phyloP scores from a whole-genome alignment of 2,113 vertebrate species.

The Syngnathus typhle region DNA sequence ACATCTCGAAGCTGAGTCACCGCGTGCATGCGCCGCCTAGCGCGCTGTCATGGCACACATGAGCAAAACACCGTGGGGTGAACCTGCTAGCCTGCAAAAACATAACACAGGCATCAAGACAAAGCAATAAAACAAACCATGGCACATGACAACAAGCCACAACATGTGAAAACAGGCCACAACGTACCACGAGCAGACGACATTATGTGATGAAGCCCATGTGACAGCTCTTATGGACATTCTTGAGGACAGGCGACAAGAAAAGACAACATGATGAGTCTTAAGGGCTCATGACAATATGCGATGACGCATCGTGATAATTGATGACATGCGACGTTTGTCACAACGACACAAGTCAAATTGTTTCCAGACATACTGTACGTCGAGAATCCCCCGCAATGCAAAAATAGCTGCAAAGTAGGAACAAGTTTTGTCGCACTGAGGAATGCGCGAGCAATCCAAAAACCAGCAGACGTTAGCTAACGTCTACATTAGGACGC shows the following conservation, averaged over 20 bases:
- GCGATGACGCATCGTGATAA: too few species aligned
- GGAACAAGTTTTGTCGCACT: background rate
- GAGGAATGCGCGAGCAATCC: background rate
- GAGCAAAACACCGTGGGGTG: conserved; percentile 2
- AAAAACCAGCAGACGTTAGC: background rate
- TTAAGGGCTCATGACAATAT: too few species aligned
- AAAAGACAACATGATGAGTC: too few species aligned
- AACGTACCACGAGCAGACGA: too few species aligned
- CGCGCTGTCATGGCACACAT: conserved; percentile 13
- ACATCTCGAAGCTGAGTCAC: conserved; percentile 5
- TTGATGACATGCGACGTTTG: too few species aligned
- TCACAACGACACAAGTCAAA: too few species aligned
- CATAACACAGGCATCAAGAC: background rate
- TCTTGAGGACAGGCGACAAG: too few species aligned
- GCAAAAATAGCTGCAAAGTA: background rate
- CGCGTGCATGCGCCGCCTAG: background rate
- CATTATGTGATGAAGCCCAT: too few species aligned
- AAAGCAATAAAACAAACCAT: background rate
- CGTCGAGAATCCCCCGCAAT: too few species aligned
- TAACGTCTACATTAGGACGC: background rate
- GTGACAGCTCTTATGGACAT: too few species aligned
- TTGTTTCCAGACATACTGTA: background rate
- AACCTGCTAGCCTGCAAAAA: conserved; percentile 9
- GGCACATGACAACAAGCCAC: background rate
- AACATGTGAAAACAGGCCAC: too few species aligned